Evolutionary conservation across 2,797 vertebrate species (phyloP).

Genomic region (Microctenopoma lineatum): DNA sequence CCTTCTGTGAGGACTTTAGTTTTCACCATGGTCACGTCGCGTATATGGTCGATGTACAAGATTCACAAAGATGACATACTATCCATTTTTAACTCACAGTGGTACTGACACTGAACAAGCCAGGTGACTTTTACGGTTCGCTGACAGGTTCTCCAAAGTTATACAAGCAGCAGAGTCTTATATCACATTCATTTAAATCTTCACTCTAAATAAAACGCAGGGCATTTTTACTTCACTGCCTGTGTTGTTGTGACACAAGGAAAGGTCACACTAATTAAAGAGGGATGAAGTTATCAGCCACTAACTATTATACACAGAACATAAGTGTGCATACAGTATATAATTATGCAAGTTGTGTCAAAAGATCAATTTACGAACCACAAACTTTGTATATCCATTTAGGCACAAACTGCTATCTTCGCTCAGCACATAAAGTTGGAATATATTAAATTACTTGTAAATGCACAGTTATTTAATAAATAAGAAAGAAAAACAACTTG

Average conservation of each 20-base stretch:
- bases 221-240: constrained; percentile 11
- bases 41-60: background rate
- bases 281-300: constrained; percentile 11
- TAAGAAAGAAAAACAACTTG: background rate
- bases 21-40: constrained; percentile 24
- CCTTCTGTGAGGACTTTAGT: constrained; percentile 8
- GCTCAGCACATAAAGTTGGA: background rate
- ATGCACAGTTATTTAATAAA: constrained; percentile 16
- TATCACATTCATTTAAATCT: constrained; percentile 1
- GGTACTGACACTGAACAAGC: constrained; percentile 4
- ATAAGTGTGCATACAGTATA: background rate
- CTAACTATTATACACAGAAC: background rate
- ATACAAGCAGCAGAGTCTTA: constrained; percentile 3
- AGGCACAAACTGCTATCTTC: background rate
- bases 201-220: constrained; percentile 11
- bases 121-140: constrained; percentile 6
- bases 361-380: constrained; percentile 13
- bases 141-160: background rate
- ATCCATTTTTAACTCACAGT: constrained; percentile 4
- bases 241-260: constrained; percentile 6
- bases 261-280: constrained; percentile 37
- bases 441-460: constrained; percentile 14
- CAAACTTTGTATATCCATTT: background rate
- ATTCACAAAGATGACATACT: constrained; percentile 7
- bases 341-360: background rate